Evolutionary conservation across 2,113 vertebrate genomes (phyloP), one percentile per base, ranked within the genome.

Genomic region (Dipodomys stephensi): DNA sequence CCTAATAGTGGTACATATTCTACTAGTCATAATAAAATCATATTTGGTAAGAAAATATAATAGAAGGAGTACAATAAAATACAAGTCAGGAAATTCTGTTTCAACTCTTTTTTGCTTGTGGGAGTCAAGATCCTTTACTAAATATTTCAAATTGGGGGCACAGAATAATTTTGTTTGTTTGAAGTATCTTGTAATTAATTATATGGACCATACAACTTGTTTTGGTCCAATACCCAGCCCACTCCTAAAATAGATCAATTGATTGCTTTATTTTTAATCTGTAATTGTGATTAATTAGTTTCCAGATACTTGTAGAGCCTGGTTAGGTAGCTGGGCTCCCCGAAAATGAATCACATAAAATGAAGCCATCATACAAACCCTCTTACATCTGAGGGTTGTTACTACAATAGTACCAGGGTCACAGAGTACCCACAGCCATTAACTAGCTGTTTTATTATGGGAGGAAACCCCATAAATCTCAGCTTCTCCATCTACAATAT

Each of bases 401-500:
- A 87, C 18, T 6, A 68, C 25, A 67, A 16, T 60, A 77, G 25
- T 35, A 92, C 6, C 44, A 69, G n/a, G 18, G 46, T 32, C 16
- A 18, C 22, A 9, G 39, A 22, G 27, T 32, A 83, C 30, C 87
- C 65, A 22, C 0, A 69, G n/a, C 8, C 69, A 4, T n/a, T 84
- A 64, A 87, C 4, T n/a, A 67, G 25, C 68, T 86, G 1, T 20
- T 30, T 76, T 30, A 78, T 67, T 71, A 60, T 25, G 3, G 15
- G 65, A 18, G 9, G 10, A 83, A 80, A 85, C 16, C 1, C 69
- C 4, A 71, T 71, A 11, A 46, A 12, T 73, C 4, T 90, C 53
- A 77, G 7, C 68, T 87, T 92, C 30, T 87, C 68, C 39, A 44
- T 46, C 53, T 87, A 60, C 25, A 80, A 87, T 91, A 57, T 65